These are phyloP conservation scores for Neoscelio sp. DNA, from an alignment of 2,888 invertebrate genomes.

Conservation along the genomic window DNA sequence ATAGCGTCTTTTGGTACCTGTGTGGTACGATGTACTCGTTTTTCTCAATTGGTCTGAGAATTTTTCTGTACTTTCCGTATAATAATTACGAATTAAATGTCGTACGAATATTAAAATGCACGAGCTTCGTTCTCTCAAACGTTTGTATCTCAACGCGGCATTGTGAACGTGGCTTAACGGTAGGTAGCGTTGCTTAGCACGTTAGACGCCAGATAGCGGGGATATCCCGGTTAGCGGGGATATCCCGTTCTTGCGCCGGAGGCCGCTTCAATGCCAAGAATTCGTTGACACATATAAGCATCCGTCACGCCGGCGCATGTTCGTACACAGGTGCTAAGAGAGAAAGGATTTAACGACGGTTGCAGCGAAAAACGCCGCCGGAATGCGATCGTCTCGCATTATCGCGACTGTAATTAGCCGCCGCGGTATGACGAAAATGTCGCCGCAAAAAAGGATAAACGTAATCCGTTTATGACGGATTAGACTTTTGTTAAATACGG, in stretches of 20 bases:
- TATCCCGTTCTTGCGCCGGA: conserved; percentile 65
- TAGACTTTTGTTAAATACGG: too few species aligned
- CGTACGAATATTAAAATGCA: too few species aligned
- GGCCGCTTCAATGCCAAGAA: conserved; percentile 69
- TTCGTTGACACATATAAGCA: conserved; percentile 68
- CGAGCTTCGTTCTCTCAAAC: background rate
- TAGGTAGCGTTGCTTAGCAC: conserved; percentile 34
- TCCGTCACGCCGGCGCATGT: conserved; percentile 56
- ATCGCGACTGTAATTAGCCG: conserved; percentile 38
- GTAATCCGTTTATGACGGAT: too few species aligned
- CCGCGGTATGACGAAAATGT: conserved; percentile 8
- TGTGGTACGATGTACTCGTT: too few species aligned
- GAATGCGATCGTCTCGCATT: conserved; percentile 48
- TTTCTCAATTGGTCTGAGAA: too few species aligned
- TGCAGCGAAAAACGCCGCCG: conserved; percentile 42
- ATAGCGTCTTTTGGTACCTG: too few species aligned
- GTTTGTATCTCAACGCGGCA: background rate
- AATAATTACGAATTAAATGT: too few species aligned
- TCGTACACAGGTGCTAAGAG: conserved; percentile 55
- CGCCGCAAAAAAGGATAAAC: background rate
- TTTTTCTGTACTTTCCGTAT: too few species aligned
- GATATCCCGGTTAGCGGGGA: conserved; percentile 65
- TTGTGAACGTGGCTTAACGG: conserved; percentile 32
- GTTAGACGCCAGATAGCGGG: conserved; percentile 58
- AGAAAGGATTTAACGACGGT: conserved; percentile 51